Evolutionary conservation across 2,113 vertebrate species (phyloP).

Genomic region (Prietella phreatophila): DNA sequence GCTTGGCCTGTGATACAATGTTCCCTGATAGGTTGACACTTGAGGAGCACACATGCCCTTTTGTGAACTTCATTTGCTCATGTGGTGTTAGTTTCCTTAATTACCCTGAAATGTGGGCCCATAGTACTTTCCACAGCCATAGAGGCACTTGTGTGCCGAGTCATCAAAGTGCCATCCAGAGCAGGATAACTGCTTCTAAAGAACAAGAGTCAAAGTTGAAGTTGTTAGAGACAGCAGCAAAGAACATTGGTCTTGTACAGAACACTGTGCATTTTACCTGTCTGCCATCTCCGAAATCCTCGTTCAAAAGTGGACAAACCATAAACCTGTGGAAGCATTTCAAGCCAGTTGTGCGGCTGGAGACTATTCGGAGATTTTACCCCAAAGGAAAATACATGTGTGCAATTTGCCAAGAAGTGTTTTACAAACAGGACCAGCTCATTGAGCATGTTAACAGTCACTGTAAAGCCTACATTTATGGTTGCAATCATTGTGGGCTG

Average conservation of each 20-base stretch:
- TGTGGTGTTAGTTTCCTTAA: conserved; percentile 26
- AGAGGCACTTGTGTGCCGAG: conserved; percentile 11
- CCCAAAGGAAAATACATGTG: background rate
- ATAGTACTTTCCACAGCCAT: conserved; percentile 24
- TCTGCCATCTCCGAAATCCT: background rate
- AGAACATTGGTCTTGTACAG: conserved; percentile 22
- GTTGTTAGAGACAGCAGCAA: background rate
- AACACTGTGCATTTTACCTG: background rate
- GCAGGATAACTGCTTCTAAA: conserved; percentile 10
- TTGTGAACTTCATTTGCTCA: conserved; percentile 30
- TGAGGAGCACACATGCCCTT: conserved; percentile 23
- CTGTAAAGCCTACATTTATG: conserved; percentile 20
- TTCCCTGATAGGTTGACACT: background rate
- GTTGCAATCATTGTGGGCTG: conserved; percentile 11
- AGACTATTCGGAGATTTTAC: background rate
- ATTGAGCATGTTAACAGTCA: conserved; percentile 25
- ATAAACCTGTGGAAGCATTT: conserved; percentile 20
- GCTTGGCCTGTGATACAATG: conserved; percentile 23
- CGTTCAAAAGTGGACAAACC: background rate
- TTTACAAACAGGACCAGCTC: conserved; percentile 14
- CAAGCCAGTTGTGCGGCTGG: conserved; percentile 23
- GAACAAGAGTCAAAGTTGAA: conserved; percentile 19
- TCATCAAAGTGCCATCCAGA: conserved; percentile 33
- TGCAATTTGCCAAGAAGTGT: background rate
- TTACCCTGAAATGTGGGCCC: conserved; percentile 31